Conservation (phyloP, 2,888 invertebrate species). For the Beris morrisii region DNA sequence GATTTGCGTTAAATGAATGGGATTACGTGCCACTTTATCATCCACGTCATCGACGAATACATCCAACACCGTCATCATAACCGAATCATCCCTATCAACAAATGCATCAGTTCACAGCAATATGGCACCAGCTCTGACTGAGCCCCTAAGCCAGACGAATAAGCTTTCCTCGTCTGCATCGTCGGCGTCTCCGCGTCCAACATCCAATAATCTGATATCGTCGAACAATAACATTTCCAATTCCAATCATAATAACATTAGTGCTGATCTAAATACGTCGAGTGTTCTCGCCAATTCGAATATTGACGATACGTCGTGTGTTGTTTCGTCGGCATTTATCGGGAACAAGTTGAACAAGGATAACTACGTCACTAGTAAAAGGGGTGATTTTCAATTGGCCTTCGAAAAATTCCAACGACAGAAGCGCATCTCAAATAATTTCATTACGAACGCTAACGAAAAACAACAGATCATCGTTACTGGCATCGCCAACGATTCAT, state of each 20-base stretch:
- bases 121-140: slow-evolving; percentile 94
- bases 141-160: slow-evolving; percentile 61
- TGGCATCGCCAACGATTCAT: no score
- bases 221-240: slow-evolving; percentile 15
- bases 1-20: slow-evolving; percentile 9
- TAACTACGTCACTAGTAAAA: background rate
- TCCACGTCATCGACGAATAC: background rate
- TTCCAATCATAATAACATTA: slow-evolving; percentile 13
- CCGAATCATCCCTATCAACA: slow-evolving; percentile 22
- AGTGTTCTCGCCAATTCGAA: background rate
- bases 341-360: background rate
- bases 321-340: background rate
- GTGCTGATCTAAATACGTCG: background rate
- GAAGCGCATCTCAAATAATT: slow-evolving; percentile 20
- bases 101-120: slow-evolving; percentile 44
- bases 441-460: background rate
- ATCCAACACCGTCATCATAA: background rate
- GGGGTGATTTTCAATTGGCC: slow-evolving; percentile 42
- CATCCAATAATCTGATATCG: slow-evolving; percentile 35
- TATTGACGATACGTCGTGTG: background rate
- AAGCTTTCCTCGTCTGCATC: slow-evolving; percentile 54
- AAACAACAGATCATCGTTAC: background rate
- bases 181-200: slow-evolving; percentile 52
- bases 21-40: background rate
- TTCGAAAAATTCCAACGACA: slow-evolving; percentile 41